These are phyloP conservation scores for Metopolophium dirhodum DNA, from an alignment of 1,140 invertebrate species.

Conservation along the genomic window DNA sequence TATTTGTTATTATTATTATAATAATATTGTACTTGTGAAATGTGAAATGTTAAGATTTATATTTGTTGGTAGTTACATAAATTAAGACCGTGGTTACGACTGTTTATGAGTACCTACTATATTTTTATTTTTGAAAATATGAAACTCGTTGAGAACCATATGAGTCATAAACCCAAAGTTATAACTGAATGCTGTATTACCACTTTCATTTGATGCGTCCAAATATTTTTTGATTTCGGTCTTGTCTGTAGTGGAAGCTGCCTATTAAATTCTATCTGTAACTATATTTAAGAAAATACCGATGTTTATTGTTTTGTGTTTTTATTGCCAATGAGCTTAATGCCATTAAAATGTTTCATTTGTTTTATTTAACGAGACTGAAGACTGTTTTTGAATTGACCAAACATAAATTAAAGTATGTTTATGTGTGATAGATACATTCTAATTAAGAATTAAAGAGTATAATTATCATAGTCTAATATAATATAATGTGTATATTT, in stretches of 20 bases:
- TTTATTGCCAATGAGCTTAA: not conserved
- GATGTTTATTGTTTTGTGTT: not conserved
- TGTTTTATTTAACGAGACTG: conserved; percentile 48
- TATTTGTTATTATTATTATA: too few species aligned
- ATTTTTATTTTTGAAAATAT: not conserved
- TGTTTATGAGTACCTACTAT: not conserved
- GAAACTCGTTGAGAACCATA: not conserved
- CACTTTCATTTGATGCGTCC: not conserved
- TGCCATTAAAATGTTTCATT: conserved; percentile 38
- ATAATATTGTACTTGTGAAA: too few species aligned
- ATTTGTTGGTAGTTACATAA: too few species aligned
- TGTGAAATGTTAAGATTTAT: too few species aligned
- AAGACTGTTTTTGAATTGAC: conserved; percentile 28
- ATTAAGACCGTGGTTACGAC: not conserved
- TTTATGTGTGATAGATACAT: not conserved
- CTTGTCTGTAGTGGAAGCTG: not conserved
- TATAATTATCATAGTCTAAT: not conserved
- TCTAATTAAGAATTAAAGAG: not conserved
- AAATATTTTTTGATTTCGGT: not conserved
- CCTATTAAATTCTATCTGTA: not conserved
- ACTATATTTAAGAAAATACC: not conserved
- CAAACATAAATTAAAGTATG: conserved; percentile 39
- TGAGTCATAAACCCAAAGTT: too few species aligned
- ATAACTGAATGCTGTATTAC: not conserved
- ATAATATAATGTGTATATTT: not conserved